phyloP scores from a whole-genome alignment of 2,113 vertebrate genomes.

The Salvator merianae region DNA sequence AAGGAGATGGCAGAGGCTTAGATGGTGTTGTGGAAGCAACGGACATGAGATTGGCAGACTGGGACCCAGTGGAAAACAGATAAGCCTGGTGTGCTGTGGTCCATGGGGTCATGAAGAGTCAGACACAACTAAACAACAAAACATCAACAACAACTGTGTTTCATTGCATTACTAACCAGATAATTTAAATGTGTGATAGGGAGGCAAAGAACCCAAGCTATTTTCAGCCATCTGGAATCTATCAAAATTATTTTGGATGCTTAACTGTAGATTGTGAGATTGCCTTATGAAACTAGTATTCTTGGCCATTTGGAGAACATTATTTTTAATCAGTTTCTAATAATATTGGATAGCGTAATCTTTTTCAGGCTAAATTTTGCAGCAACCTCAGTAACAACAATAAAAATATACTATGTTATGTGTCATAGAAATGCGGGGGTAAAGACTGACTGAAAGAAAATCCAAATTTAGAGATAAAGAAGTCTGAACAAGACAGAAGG shows the following conservation, averaged over 20 bases:
- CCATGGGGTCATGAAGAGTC: too few species aligned
- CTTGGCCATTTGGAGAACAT: constrained; percentile 47
- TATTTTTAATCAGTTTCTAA: constrained; percentile 61
- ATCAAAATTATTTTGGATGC: constrained; percentile 50
- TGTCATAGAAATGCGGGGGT: too few species aligned
- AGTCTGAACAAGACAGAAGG: not conserved
- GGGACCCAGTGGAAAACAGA: too few species aligned
- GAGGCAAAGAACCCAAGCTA: constrained; percentile 10
- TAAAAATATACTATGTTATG: not conserved
- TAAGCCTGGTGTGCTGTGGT: too few species aligned
- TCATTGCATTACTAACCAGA: not conserved
- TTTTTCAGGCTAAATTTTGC: constrained; percentile 35
- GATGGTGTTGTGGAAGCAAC: too few species aligned
- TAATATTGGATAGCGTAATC: constrained; percentile 49
- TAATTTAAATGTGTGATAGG: not conserved
- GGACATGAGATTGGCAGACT: too few species aligned
- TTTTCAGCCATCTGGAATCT: constrained; percentile 59
- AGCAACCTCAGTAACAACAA: constrained; percentile 30
- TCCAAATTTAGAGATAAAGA: not conserved
- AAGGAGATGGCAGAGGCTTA: too few species aligned
- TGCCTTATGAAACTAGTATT: constrained; percentile 43
- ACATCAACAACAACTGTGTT: not conserved
- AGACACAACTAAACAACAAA: too few species aligned
- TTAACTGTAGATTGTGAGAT: constrained; percentile 53
- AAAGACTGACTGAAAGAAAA: not conserved